Evolutionary conservation across 1,140 invertebrate species (phyloP), one percentile per base, ranked within the genome.

Genomic region (Pachypeltis micranthus): DNA sequence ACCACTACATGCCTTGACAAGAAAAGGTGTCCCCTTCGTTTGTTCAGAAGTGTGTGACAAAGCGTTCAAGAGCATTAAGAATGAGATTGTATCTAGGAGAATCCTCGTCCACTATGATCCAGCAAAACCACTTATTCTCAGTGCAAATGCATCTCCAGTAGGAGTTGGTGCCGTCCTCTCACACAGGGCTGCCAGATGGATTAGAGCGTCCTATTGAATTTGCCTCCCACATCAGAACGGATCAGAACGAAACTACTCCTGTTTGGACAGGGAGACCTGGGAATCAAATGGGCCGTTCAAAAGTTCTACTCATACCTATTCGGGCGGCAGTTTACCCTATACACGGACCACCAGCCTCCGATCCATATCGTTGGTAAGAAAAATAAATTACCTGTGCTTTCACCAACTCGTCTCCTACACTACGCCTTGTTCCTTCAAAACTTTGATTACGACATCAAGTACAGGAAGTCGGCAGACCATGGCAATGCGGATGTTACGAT

Each of bases 331-430:
- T 76, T 76, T 65, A 60, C 65, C 14, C 69, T 78, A n/a, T 62
- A 67, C 23, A 78, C 76, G 0, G 79, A 81, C 65, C 75, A 80
- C 64, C 69, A 75, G 57, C 77, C 78, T 4, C 65, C 81, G n/a
- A 47, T 75, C 1, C 34, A 65, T 16, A 72, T 80, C 57, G 79
- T 80, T 67, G 66, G 69, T 21, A 44, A 65, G 29, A 67, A 72
- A n/a, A 70, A 70, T 59, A 63, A 68, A 27, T 59, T 73, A 51
- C 72, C 72, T 31, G 56, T 63, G 21, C 59, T 68, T 25, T 59
- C 68, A 10, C 67, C 72, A n/a, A 67, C 23, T 34, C 29, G 74
- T 27, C 21, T 76, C 21, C 72, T 72, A 57, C 65, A 70, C 29
- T 76, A 69, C 68, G 69, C 70, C 4, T 60, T 72, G 19, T 68